Evolutionary conservation across 2,113 vertebrate genomes (phyloP), one percentile per base, ranked within the genome.

Genomic region (Xyliphius kryptos): DNA sequence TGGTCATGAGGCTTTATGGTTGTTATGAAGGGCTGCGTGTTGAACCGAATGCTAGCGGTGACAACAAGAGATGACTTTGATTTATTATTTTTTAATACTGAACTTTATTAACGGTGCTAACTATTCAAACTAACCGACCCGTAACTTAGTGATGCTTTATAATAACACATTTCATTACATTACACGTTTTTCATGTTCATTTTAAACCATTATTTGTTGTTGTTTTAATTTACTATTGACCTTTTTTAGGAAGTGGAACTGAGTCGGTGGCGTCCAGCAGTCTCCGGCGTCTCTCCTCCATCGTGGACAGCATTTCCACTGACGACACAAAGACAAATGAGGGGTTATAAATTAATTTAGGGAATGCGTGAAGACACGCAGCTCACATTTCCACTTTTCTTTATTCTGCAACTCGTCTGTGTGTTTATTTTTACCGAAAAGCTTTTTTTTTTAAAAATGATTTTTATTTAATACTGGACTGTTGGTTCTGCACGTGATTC

Each of bases 291-390:
- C 90, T 98, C 20, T 97, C 95, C 12, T 98, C 96, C 17, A 98
- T 98, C 53, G 96, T 98, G 78, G 89, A 97, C 89, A 97, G 96
- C 74, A 97, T 98, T 80, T 91, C 91, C 67, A 93, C 81, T 0
- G 89, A 92, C 26, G 90, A 97, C 16, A 80, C 77, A 68, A 94
- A 89, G 58, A 53, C 61, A 12, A 86, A 70, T 85, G 63, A 73
- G 56, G 26, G 49, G 22, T 37, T 47, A 56, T 67, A 37, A 12
- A 64, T 46, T 44, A 43, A 43, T 12, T 17, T 21, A 1, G 5
- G 10, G 52, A 51, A 16, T 51, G 48, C 51, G 43, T 62, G 61
- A 52, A 67, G 54, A 12, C 9, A 36, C 32, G 19, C 26, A 21
- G 59, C 72, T 64, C 10, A 69, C 68, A 72, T 77, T 83, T 77